Base-by-base conservation (phyloP, 2,113 vertebrate species). In the Chamaetylas fuelleborni region DNA sequence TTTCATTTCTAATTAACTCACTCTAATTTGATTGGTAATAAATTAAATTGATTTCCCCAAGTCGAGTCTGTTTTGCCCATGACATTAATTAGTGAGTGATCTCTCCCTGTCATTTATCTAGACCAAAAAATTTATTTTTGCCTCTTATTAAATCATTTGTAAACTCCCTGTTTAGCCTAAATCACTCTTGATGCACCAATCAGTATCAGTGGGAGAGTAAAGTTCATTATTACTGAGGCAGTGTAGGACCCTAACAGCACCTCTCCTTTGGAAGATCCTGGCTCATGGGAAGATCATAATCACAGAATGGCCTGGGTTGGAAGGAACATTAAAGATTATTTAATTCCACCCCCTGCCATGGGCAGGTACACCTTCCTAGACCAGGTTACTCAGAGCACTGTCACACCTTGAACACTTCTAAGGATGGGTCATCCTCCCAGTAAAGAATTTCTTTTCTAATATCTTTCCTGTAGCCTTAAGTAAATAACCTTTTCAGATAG, bases 11-110 rank as follows among this genome's bases (percentile, higher is more conserved):
- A 22, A 25, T 76, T 71, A 54, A 2, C 5, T 5, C 70, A 5
- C 14, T 67, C 69, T 77, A 23, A 62, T 77, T 40, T 70, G 40
- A 40, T 45, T 47, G 33, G 24, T 38, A 88, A 50, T 33, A 54
- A 76, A 81, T 45, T 28, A 19, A 77, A 71, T 12, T 40, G 5
- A 29, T 81, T 92, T 81, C 19, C 14, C 23, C 8, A 36, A 31
- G 5, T 22, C 0, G 0, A 56, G 24, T 71, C 33, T 71, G 11
- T 60, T 71, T 77, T 60, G 25, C 28, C 34, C 2, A 0, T 66
- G 13, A 29, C 3, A 3, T 24, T 72, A 34, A 43, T 7, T 38
- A 42, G 4, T 38, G 40, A 48, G 5, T 28, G 5, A 54, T 26
- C 2, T 47, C 19, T 72, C 10, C 15, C 13, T 51, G 20, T 19